Base-by-base conservation (phyloP, 2,888 invertebrate genomes). In the Amiota minor region DNA sequence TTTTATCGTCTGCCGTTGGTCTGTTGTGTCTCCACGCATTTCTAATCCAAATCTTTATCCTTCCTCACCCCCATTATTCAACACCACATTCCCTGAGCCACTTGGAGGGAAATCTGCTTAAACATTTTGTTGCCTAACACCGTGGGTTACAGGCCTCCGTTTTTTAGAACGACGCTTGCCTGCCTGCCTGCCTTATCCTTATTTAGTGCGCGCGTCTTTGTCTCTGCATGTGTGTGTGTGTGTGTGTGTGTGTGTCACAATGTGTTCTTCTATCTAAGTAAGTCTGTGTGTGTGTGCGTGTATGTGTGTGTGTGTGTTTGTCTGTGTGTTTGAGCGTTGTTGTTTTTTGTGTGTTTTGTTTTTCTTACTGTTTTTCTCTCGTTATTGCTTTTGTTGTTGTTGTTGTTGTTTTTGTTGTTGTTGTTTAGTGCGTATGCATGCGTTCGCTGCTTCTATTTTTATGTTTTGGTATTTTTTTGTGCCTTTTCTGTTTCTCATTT, bases 401-500 rank as follows among this genome's bases (percentile, higher is more conserved):
- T 16, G 2, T 20, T 67, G 72, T 75, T n/a, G n/a, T 61, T 73
- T 12, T 67, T 4, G 64, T 61, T 65, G 71, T 73, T 73, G 59
- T 74, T 56, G 76, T 62, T 59, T 68, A 69, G 69, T 72, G 72
- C 72, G 74, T 75, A 64, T 68, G 20, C 73, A 71, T 76, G 70
- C 74, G 68, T 61, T 75, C 71, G 75, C 59, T 72, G 73, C 53
- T 70, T 72, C 72, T 62, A 64, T 76, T 61, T 56, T 46, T 10
- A 47, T 65, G 16, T 65, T 16, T 65, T 65, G 12, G 70, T 73
- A 65, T 72, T 71, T 75, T 72, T 75, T 65, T 67, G 71, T 74
- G 68, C 55, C 55, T 76, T 70, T 74, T 61, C 69, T 72, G 20
- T 70, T 72, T 70, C 62, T 86, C 53, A 82, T 80, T 82, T 83